Base-by-base conservation (phyloP, 2,113 vertebrate species). In the Colius striatus region DNA sequence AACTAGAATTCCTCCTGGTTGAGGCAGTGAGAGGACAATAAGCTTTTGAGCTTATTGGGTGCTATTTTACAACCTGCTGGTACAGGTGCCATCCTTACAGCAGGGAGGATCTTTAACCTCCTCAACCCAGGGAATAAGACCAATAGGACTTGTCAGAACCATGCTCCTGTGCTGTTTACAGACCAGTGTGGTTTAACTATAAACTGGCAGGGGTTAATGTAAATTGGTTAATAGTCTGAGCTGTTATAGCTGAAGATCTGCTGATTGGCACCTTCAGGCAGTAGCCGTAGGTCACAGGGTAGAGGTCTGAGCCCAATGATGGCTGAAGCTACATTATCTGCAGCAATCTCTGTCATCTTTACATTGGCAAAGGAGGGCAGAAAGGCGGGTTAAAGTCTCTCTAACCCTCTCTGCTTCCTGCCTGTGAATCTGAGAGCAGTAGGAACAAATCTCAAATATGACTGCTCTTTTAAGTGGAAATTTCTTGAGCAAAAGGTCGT, bases 391-490 rank as follows among this genome's bases (percentile, higher is more conserved):
- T 78, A 51, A 57, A 38, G 29, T 26, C 26, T 67, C 65, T 67
- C 34, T 26, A 63, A 38, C 50, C 45, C 54, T 77, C 50, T 36
- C 51, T 20, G 45, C 65, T 77, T 73, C 85, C 88, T 55, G 38
- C 54, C 43, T 27, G 18, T 4, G 29, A 50, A 47, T 17, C 47
- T 66, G 57, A 0, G 4, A 85, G 50, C 5, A 1, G 62, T 66
- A 57, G 89, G 76, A 75, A 54, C 91, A 47, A 41, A 65, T 61
- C 66, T 74, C 76, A 36, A 73, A 38, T 80, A 34, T 7, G 17
- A 65, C 55, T 82, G 45, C 61, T 51, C 84, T 86, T 95, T 93
- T 73, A 91, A 82, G 71, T 89, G 84, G 81, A 82, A 85, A 91
- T 91, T 68, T 91, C 57, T 84, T 55, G 47, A 67, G 66, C 70